Conservation (phyloP, 1,140 invertebrate species). For the Diabrotica undecimpunctata region DNA sequence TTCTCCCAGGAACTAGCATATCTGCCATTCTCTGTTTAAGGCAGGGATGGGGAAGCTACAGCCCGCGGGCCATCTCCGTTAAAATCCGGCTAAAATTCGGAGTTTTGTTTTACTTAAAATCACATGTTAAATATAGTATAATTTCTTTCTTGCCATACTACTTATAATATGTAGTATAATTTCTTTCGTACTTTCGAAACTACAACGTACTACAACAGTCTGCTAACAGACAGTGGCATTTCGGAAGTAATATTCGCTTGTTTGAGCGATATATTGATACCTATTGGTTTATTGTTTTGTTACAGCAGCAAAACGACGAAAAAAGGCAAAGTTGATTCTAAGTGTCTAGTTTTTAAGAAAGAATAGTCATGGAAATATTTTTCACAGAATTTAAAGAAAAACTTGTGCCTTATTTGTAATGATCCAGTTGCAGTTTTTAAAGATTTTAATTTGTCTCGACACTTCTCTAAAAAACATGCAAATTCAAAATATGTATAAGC, state of each 20-base stretch:
- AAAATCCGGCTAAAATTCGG: not conserved
- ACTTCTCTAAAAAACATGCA: not conserved
- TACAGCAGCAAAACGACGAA: not conserved
- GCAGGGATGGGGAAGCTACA: not conserved
- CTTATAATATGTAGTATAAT: too few species aligned
- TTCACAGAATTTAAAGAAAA: not conserved
- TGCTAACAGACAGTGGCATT: not conserved
- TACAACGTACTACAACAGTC: not conserved
- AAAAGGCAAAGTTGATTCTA: not conserved
- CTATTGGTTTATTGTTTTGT: too few species aligned
- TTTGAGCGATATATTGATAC: not conserved
- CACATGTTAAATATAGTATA: not conserved
- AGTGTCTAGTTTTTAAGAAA: not conserved
- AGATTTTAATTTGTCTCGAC: not conserved
- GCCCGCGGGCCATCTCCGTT: not conserved
- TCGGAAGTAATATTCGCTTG: not conserved
- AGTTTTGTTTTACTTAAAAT: not conserved
- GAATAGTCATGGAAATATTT: not conserved
- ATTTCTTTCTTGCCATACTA: too few species aligned
- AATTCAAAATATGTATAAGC: too few species aligned
- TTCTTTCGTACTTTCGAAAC: not conserved
- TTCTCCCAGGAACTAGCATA: too few species aligned
- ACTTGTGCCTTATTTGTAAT: not conserved
- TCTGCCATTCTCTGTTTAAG: too few species aligned
- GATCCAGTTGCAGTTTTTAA: not conserved